Base-by-base conservation (phyloP, 2,888 invertebrate genomes). In the Erpobdella octoculata region DNA sequence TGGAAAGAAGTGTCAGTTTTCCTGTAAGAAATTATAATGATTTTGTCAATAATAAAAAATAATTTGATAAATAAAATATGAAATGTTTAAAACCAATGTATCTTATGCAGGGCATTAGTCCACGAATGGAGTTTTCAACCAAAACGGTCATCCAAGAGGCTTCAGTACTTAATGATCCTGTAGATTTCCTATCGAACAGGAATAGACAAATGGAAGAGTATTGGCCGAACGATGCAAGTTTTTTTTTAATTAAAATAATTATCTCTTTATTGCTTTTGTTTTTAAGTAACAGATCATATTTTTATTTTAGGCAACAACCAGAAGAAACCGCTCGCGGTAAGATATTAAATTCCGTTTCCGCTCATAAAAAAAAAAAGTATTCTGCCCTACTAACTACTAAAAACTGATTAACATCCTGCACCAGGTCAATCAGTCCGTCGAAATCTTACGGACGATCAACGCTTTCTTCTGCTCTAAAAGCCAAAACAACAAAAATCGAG, bases 61-160 rank as follows among this genome's bases (percentile, higher is more conserved):
- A 25, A 3, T 36, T 37, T 21, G 25, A 15, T 35, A 18, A n/a
- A 53, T 9, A 21, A 3, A 3, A 28, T 53, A 53, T 53, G 21
- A 25, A 8, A 4, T 28, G 33, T 4, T 5, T 31, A 62, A 8
- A 6, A 58, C 9, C n/a, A 25, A 15, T 12, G 25, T 69, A n/a
- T 28, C 15, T 72, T 25, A 61, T 76, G 38, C 76, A 82, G 82
- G 83, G 83, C n/a, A 81, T 83, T 58, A 78, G 80, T 37, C 83
- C 83, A 48, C 81, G 80, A 71, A 72, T 82, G 35, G 82, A 83
- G 75, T 82, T 83, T 74, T 77, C 80, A 8, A 80, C 81, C 15
- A 79, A 76, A 58, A 80, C 81, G 58, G 76, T 78, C 6, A 79
- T 82, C 66, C 78, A 79, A 72, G 81, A 82, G 73, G 78, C 80